Evolutionary conservation across 2,113 vertebrate genomes (phyloP).

Genomic region (Oncorhynchus mykiss): DNA sequence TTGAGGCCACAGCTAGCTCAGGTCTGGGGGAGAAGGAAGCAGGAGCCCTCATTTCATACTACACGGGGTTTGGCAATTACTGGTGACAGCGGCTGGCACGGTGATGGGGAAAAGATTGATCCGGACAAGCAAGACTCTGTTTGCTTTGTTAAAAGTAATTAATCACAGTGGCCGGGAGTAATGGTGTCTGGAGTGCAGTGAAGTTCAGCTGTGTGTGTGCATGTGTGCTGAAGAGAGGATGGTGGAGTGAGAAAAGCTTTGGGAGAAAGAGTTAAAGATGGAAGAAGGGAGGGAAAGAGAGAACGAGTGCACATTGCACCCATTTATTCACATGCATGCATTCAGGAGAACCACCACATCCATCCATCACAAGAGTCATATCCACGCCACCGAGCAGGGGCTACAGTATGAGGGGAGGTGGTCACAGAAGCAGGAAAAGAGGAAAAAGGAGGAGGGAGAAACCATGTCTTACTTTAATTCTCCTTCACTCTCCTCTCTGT

Average conservation of each 20-base stretch:
- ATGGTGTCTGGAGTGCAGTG: constrained; percentile 38
- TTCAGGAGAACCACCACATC: neutral
- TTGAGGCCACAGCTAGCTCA: constrained; percentile 51
- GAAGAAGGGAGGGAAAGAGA: neutral
- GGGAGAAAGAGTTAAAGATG: neutral
- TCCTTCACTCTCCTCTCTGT: neutral
- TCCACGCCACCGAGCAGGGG: neutral
- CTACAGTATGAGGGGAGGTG: neutral
- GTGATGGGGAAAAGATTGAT: constrained; percentile 60
- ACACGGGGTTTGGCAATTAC: constrained; percentile 65
- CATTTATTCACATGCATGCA: constrained; percentile 3
- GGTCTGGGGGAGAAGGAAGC: constrained; percentile 39
- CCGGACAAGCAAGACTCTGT: constrained; percentile 66
- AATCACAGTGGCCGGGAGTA: constrained; percentile 65
- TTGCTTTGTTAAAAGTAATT: constrained; percentile 76
- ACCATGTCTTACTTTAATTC: neutral
- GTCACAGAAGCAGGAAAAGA: neutral
- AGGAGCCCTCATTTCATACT: constrained; percentile 62
- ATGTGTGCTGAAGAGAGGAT: neutral
- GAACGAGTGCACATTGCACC: neutral
- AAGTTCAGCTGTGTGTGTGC: constrained; percentile 25
- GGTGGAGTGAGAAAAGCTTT: neutral
- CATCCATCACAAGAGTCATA: neutral
- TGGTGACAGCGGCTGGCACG: constrained; percentile 51
- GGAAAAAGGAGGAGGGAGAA: neutral